Conservation (phyloP, 2,888 invertebrate species). For the Acanthosepion lycidas region DNA sequence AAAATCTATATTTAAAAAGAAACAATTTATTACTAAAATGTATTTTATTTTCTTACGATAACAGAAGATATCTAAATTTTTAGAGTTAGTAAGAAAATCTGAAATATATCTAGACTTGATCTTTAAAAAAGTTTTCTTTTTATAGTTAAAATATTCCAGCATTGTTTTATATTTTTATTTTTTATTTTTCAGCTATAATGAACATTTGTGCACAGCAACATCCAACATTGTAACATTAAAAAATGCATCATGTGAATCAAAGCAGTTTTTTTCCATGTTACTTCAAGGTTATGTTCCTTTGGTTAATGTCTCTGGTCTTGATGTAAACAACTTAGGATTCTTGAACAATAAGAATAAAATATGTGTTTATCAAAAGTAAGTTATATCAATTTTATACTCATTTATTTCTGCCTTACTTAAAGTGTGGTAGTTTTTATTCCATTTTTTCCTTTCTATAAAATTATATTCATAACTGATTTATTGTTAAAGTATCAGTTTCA, state of each 20-base stretch:
- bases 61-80: background rate
- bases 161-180: background rate
- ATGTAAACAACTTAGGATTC: background rate
- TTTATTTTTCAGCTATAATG: background rate
- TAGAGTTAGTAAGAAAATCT: background rate
- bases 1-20: background rate
- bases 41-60: background rate
- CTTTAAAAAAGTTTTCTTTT: background rate
- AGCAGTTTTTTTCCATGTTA: background rate
- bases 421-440: background rate
- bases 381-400: background rate
- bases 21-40: background rate
- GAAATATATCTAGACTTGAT: background rate
- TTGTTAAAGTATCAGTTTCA: background rate
- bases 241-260: constrained; percentile 12
- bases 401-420: too few species aligned
- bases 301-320: background rate
- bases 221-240: background rate
- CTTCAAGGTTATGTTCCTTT: background rate
- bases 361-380: background rate
- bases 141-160: background rate
- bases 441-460: background rate
- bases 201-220: constrained; percentile 21
- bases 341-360: background rate
- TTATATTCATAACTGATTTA: background rate